Evolutionary conservation across 35 echinoderm and acorn worm genomes (phyloP), one percentile per base, ranked within the genome.

Genomic region (Acanthaster planci): DNA sequence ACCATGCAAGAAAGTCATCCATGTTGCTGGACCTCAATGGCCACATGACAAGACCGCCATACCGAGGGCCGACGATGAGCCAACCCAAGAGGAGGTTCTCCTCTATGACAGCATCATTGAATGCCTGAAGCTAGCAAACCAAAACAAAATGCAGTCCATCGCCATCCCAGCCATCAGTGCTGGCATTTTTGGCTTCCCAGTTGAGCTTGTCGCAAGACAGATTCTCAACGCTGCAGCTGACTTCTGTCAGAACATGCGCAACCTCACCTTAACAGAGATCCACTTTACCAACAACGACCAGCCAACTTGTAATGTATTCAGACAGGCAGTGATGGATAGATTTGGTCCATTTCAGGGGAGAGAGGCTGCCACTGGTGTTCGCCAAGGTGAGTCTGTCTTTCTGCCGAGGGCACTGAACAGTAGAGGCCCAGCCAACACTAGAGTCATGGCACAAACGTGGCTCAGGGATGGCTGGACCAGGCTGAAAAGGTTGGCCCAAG

Each of bases 101-200:
- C 67, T 90, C 14, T 39, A 7, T 12, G 44, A 84, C 54, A 19
- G 59, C 4, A 64, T 90, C 10, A 77, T 16, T 12, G 54, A 51
- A 2, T 59, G 37, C 34, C 75, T 83, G 27, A 16, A 52, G 29
- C 56, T 51, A 27, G 87, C 78, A 40, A 67, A 40, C 16, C 37
- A 72, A 55, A 27, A 19, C 1, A 52, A 76, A n/a, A 35, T 77
- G 5, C 64, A 23, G 35, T 83, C 79, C 31, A 84, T 90, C 36
- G 59, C 60, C 8, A 55, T 90, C 40, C 80, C 87, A 36, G 87
- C 87, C 5, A 90, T 90, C 42, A 83, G 87, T 36, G 52, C 87
- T 14, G 87, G 87, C 4, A 51, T 82, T 17, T 84, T 31, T 84
- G 80, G 87, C 22, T 90, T 83, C 19, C 87, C 87, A 36, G 26